A percentile compares a stretch with the other conserved stretches of the same genome.
These are phyloP conservation scores for Ptychodera flava DNA, from an alignment of 35 echinoderm and acorn worm genomes.

Conservation along the genomic window DNA sequence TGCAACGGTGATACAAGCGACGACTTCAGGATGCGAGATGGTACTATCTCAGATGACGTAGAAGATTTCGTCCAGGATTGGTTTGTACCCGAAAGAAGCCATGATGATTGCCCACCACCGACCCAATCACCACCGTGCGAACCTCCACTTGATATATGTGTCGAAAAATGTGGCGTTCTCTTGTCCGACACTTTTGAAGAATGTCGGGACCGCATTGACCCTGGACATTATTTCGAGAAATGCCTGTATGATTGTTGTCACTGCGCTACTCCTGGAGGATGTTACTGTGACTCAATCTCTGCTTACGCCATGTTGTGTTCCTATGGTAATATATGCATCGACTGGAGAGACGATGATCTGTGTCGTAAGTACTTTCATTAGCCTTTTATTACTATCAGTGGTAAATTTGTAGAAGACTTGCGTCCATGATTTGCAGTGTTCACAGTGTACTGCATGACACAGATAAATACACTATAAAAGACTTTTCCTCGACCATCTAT, in stretches of 20 bases:
- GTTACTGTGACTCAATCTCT: constrained; percentile 28
- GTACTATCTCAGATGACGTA: neutral
- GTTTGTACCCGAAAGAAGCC: neutral
- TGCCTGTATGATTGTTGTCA: constrained; percentile 1
- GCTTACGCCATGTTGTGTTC: constrained; percentile 30
- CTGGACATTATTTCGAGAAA: neutral
- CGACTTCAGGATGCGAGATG: neutral
- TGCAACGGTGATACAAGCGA: neutral
- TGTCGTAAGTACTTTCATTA: constrained; percentile 47
- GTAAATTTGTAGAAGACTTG: too few species aligned
- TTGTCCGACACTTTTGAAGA: neutral
- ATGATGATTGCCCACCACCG: neutral
- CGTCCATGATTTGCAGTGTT: too few species aligned
- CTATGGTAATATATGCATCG: neutral
- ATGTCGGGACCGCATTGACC: neutral
- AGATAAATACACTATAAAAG: too few species aligned
- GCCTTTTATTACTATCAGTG: too few species aligned
- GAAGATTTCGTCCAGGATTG: neutral
- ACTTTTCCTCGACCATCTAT: too few species aligned
- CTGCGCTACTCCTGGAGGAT: neutral
- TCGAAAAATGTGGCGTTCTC: neutral
- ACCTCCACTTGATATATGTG: neutral
- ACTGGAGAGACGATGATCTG: constrained; percentile 16
- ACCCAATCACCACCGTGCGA: neutral
- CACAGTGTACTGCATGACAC: too few species aligned